These are phyloP conservation scores for Xiphophorus birchmanni DNA, from an alignment of 2,797 vertebrate species.

Conservation along the genomic window DNA sequence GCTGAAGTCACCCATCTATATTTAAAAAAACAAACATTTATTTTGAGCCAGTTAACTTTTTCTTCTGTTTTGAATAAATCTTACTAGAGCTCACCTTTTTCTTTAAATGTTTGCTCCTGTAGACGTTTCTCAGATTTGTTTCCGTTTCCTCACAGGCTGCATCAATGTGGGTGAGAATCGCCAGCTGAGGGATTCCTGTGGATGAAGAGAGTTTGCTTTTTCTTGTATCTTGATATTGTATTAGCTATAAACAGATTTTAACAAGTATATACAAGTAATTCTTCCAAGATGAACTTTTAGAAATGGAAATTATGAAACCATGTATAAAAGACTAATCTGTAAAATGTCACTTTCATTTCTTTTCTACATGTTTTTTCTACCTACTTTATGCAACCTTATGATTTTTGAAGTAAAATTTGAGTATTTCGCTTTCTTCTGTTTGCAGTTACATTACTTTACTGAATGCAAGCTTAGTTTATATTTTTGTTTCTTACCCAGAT, in stretches of 20 bases:
- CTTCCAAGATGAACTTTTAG: background rate
- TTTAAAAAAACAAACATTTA: background rate
- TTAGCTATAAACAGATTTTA: too few relatives aligned
- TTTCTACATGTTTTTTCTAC: too few relatives aligned
- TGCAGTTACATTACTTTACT: background rate
- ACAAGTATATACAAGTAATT: too few relatives aligned
- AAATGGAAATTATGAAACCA: background rate
- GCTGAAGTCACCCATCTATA: slow-evolving; percentile 1
- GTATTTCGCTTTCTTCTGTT: background rate
- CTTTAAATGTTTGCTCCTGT: slow-evolving; percentile 23
- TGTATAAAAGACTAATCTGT: background rate
- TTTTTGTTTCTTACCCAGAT: slow-evolving; percentile 20
- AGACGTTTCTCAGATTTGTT: slow-evolving; percentile 14
- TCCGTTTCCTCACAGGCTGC: slow-evolving; percentile 7
- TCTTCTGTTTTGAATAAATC: background rate
- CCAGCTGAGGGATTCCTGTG: slow-evolving; percentile 33
- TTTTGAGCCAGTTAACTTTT: background rate
- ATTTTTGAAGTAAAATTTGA: too few relatives aligned
- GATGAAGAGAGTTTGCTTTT: background rate
- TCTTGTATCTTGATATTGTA: too few relatives aligned
- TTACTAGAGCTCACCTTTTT: slow-evolving; percentile 5
- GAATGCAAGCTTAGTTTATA: background rate
- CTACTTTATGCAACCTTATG: too few relatives aligned
- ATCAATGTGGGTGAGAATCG: slow-evolving; percentile 19
- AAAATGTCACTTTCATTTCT: too few relatives aligned